These are phyloP conservation scores for Protobothrops mucrosquamatus DNA, from an alignment of 2,113 vertebrate species.

Conservation along the genomic window DNA sequence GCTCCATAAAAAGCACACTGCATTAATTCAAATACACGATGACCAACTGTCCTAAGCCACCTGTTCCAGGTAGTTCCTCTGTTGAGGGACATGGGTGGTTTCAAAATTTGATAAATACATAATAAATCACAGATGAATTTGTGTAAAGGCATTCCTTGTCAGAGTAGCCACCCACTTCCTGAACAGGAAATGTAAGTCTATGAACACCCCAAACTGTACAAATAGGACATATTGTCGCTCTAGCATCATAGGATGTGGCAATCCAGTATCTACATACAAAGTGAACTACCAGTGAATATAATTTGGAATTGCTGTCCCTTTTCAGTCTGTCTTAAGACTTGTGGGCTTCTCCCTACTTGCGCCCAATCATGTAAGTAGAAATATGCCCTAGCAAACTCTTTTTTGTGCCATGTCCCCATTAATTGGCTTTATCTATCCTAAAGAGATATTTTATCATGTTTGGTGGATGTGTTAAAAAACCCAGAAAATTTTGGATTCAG, in stretches of 20 bases:
- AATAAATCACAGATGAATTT: neutral
- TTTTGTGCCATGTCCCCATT: neutral
- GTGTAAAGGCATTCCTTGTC: neutral
- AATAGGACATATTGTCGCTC: neutral
- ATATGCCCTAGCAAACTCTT: neutral
- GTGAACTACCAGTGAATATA: neutral
- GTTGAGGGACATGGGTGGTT: neutral
- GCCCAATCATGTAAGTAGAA: neutral
- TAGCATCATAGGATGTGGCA: neutral
- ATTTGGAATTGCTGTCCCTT: neutral
- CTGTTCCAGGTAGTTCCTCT: neutral
- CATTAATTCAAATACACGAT: neutral
- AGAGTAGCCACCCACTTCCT: neutral
- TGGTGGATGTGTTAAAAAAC: neutral
- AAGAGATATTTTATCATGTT: neutral
- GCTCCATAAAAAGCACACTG: neutral
- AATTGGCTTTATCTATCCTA: neutral
- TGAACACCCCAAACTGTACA: neutral
- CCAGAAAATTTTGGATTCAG: neutral
- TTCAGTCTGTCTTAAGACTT: neutral
- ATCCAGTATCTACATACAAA: neutral
- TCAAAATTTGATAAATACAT: neutral
- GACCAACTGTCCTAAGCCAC: neutral
- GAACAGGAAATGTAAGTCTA: neutral
- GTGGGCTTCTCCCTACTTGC: neutral